Evolutionary conservation across 2,113 vertebrate genomes (phyloP).

Genomic region (Dolichotis patagonum): DNA sequence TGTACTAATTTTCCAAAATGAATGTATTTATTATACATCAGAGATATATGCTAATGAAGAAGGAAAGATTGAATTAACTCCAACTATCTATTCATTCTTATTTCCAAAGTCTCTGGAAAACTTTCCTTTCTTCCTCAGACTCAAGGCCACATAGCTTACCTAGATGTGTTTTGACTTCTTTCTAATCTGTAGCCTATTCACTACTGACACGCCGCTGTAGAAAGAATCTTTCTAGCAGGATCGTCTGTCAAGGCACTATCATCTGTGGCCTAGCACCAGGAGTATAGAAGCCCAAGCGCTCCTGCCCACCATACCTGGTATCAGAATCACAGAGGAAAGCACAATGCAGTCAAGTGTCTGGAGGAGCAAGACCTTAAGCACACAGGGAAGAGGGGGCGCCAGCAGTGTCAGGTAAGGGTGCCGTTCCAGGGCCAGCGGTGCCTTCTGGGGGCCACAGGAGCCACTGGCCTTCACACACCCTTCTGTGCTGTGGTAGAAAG

Average conservation of each 20-base stretch:
- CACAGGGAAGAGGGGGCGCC: background rate
- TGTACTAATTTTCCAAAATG: background rate
- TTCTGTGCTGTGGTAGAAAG: background rate
- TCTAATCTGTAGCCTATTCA: background rate
- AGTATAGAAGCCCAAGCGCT: background rate
- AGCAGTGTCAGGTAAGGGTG: background rate
- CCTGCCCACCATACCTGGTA: background rate
- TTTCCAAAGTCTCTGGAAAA: background rate
- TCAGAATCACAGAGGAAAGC: background rate
- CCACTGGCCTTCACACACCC: background rate
- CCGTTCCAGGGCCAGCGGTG: background rate
- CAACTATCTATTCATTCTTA: background rate
- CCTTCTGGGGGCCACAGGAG: background rate
- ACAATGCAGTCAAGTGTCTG: accelerated
- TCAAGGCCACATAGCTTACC: background rate
- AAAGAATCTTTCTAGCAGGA: background rate
- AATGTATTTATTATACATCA: background rate
- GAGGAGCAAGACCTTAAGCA: background rate
- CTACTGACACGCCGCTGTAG: background rate
- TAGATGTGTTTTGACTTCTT: background rate
- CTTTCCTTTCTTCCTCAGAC: too few relatives aligned
- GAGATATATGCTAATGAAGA: background rate
- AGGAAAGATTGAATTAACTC: background rate
- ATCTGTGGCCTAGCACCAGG: background rate
- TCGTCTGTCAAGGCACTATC: background rate